phyloP scores from a whole-genome alignment of 2,113 vertebrate species.

The Pleuronectes platessa region DNA sequence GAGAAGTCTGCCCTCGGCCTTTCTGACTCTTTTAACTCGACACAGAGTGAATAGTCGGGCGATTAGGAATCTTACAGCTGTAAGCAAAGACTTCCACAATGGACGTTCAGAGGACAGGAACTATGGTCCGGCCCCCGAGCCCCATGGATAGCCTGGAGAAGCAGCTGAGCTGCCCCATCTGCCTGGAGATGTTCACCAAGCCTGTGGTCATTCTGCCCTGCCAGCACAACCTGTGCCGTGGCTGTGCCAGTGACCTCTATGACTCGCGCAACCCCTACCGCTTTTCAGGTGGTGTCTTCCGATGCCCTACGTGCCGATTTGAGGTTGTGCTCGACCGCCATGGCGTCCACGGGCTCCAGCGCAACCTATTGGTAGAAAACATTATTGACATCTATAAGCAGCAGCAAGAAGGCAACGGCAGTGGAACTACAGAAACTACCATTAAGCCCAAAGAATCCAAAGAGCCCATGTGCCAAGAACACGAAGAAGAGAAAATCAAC shows the following conservation, averaged over 20 bases:
- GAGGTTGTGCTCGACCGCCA: conserved; percentile 97
- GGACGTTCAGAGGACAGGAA: conserved; percentile 83
- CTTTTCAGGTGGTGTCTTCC: conserved; percentile 90
- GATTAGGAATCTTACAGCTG: background rate
- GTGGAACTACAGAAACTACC: conserved; percentile 62
- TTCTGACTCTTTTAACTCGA: too few species aligned
- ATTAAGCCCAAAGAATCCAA: conserved; percentile 87
- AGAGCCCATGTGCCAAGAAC: conserved; percentile 93
- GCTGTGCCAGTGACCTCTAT: conserved; percentile 94
- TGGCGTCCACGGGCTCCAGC: conserved; percentile 94
- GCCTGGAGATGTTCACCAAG: conserved; percentile 97
- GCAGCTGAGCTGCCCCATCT: conserved; percentile 97
- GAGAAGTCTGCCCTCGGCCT: background rate
- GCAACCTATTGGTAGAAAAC: conserved; percentile 96
- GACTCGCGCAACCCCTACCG: conserved; percentile 87
- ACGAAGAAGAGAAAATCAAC: conserved; percentile 96
- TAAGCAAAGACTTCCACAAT: conserved; percentile 59
- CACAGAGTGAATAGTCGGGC: background rate
- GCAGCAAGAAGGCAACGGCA: conserved; percentile 76
- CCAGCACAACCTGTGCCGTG: conserved; percentile 96
- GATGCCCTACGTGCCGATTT: conserved; percentile 95
- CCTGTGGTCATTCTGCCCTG: conserved; percentile 98
- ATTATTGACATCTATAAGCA: conserved; percentile 98
- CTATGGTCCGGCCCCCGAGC: conserved; percentile 77
- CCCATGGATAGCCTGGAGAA: conserved; percentile 96